A percentile compares a stretch with the other conserved stretches of the same genome.
Evolutionary conservation across 2,113 vertebrate genomes (phyloP).

Genomic region (Planiliza haematocheilus): DNA sequence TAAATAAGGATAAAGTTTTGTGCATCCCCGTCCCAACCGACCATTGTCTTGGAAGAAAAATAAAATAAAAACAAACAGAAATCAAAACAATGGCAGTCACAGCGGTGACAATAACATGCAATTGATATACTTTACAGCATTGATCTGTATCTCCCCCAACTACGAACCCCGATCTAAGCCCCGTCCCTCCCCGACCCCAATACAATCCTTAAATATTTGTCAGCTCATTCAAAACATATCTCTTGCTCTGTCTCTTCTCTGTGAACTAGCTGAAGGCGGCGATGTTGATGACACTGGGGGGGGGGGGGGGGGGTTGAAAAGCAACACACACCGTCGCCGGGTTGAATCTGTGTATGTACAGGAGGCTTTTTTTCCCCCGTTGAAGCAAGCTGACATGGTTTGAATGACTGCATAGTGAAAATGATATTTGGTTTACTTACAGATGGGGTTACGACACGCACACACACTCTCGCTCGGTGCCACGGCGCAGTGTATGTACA

Average conservation of each 20-base stretch:
- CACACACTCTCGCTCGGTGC: conserved; percentile 31
- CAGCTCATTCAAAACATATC: conserved; percentile 80
- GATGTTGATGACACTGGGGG: conserved; percentile 30
- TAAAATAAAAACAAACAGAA: conserved; percentile 32
- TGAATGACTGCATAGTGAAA: conserved; percentile 85
- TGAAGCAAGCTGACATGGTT: conserved; percentile 71
- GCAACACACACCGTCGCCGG: conserved; percentile 36
- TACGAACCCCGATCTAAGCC: conserved; percentile 57
- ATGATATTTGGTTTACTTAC: conserved; percentile 87
- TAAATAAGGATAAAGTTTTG: conserved; percentile 83
- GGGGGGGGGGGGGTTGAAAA: conserved; percentile 6
- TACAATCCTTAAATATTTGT: conserved; percentile 85
- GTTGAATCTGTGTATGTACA: conserved; percentile 66
- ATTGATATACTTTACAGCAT: conserved; percentile 83
- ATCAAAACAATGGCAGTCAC: conserved; percentile 82
- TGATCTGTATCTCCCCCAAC: conserved; percentile 71
- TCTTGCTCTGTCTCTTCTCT: conserved; percentile 51
- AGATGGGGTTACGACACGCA: conserved; percentile 70
- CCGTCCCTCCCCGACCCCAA: conserved; percentile 41
- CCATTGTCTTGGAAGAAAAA: conserved; percentile 47
- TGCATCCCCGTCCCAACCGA: conserved; percentile 65
- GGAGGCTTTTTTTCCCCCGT: conserved; percentile 28
- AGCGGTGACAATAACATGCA: conserved; percentile 84
- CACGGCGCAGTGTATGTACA: conserved; percentile 47
- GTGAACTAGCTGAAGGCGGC: conserved; percentile 57